Evolutionary conservation across 2,113 vertebrate species (phyloP).

Genomic region (Corynorhinus townsendii): DNA sequence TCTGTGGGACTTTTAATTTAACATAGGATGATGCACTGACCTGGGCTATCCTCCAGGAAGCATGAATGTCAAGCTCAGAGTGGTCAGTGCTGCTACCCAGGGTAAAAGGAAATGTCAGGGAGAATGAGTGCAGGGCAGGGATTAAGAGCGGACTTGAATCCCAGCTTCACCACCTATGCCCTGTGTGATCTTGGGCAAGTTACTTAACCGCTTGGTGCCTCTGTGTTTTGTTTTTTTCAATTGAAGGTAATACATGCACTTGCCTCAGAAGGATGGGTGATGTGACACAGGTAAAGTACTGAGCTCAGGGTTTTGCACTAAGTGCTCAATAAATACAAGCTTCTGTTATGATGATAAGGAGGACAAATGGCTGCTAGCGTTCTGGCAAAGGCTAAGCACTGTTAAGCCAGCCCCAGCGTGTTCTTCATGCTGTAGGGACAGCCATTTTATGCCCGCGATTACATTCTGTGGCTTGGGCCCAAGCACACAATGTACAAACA

Average conservation of each 20-base stretch:
- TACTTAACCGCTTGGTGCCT: neutral
- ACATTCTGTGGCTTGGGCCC: slow-evolving; percentile 24
- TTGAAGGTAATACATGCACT: neutral
- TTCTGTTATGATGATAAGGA: neutral
- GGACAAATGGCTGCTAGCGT: neutral
- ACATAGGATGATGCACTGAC: neutral
- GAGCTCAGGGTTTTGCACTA: neutral
- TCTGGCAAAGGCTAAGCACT: neutral
- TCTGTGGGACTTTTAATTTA: neutral
- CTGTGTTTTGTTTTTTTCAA: neutral
- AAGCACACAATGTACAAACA: slow-evolving; percentile 37
- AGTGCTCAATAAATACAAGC: neutral
- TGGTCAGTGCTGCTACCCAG: too few relatives aligned
- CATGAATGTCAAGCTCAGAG: neutral
- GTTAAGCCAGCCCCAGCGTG: too few relatives aligned
- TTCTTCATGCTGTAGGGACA: neutral
- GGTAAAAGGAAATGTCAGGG: neutral
- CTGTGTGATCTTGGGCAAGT: neutral
- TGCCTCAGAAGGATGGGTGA: neutral
- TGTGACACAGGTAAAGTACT: accelerated
- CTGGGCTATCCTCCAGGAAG: neutral
- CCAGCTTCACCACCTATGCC: neutral
- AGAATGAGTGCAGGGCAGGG: accelerated
- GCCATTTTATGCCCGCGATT: neutral
- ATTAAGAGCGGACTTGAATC: neutral